Percentiles rank a stretch among this genome's conserved stretches.
Conservation (phyloP, 2,797 vertebrate species). For the Melanotaenia parkinsoni region DNA sequence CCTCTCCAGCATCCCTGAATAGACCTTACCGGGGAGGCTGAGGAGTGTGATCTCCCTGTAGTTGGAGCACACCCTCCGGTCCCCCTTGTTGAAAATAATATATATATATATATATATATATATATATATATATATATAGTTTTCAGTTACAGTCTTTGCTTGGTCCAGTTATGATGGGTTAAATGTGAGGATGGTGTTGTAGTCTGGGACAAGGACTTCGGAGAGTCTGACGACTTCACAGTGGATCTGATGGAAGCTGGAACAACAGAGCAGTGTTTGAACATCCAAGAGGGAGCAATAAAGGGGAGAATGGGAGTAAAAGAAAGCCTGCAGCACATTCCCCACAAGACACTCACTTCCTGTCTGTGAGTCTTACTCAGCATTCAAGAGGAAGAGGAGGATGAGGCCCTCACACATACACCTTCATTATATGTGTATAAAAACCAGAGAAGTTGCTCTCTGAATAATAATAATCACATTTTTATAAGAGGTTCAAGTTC, state of each 20-base stretch:
- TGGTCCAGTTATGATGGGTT: constrained; percentile 13
- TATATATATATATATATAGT: no score
- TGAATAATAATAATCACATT: constrained; percentile 18
- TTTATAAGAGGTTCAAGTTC: background rate
- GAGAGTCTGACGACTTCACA: constrained; percentile 48
- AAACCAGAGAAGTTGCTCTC: constrained; percentile 23
- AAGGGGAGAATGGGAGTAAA: constrained; percentile 35
- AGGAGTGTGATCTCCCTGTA: no score
- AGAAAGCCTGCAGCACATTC: constrained; percentile 79
- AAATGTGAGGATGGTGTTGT: constrained; percentile 25
- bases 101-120: no score
- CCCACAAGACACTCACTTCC: constrained; percentile 81
- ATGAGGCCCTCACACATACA: constrained; percentile 56
- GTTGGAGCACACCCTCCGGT: no score
- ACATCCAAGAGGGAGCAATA: constrained; percentile 55
- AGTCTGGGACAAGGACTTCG: constrained; percentile 37
- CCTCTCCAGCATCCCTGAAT: no score
- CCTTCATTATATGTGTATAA: constrained; percentile 32
- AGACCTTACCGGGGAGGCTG: no score
- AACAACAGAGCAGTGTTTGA: constrained; percentile 75
- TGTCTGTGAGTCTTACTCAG: constrained; percentile 79
- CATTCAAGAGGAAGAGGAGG: constrained; percentile 72
- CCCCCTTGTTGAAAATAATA: no score
- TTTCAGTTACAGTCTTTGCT: constrained; percentile 1
- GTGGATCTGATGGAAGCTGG: constrained; percentile 61